phyloP scores from a whole-genome alignment of 2,797 vertebrate genomes.

The Danio jaintianensis region DNA sequence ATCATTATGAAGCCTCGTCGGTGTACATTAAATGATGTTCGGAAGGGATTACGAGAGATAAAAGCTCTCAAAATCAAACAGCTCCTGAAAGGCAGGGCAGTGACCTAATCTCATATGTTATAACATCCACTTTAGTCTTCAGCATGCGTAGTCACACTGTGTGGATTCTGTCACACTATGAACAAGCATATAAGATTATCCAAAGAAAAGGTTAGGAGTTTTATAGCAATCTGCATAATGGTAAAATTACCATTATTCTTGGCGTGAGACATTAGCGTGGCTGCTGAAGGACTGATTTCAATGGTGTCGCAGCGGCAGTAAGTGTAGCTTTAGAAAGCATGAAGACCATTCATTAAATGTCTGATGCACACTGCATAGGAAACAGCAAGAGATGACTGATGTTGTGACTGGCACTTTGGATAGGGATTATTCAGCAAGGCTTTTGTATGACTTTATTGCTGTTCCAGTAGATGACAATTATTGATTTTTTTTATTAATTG shows the following conservation, averaged over 20 bases:
- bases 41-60: conserved; percentile 62
- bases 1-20: conserved; percentile 44
- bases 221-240: conserved; percentile 28
- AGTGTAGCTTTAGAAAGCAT: neutral
- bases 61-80: conserved; percentile 70
- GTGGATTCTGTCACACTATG: conserved; percentile 29
- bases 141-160: conserved; percentile 43
- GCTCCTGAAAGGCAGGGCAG: conserved; percentile 54
- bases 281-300: neutral
- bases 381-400: too few relatives aligned
- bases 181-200: conserved; percentile 6
- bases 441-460: too few relatives aligned
- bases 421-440: too few relatives aligned
- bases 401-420: too few relatives aligned
- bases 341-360: too few relatives aligned
- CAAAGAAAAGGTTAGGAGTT: conserved; percentile 29
- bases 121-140: conserved; percentile 35
- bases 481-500: too few relatives aligned
- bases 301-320: neutral
- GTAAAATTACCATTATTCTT: conserved; percentile 2
- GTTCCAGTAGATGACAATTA: too few relatives aligned
- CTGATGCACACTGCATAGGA: too few relatives aligned
- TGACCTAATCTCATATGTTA: conserved; percentile 54
- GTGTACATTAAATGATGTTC: conserved; percentile 46
- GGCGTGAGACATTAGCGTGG: neutral